phyloP scores from a whole-genome alignment of 2,113 vertebrate species.

The Clupea harengus region DNA sequence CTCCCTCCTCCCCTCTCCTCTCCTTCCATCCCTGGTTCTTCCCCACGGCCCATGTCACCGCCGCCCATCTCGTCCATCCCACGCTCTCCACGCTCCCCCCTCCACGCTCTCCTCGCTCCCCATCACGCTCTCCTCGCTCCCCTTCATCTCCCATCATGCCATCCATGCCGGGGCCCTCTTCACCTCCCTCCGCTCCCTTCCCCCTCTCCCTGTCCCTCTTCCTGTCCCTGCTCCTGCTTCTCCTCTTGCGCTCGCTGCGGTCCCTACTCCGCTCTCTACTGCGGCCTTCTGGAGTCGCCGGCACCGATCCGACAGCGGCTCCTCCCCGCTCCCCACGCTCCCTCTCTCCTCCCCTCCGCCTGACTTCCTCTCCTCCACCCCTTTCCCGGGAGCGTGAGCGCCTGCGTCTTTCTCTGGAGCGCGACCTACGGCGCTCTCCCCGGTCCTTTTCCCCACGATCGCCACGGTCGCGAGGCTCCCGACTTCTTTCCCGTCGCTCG shows the following conservation, averaged over 20 bases:
- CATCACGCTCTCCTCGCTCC: conserved; percentile 52
- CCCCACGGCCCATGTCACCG: conserved; percentile 54
- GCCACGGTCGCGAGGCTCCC: conserved; percentile 55
- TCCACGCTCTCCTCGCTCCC: conserved; percentile 53
- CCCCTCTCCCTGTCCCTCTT: conserved; percentile 76
- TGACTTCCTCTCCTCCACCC: conserved; percentile 51
- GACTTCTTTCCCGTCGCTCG: conserved; percentile 79
- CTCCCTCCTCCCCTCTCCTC: conserved; percentile 65
- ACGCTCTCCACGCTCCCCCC: conserved; percentile 56
- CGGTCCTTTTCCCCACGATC: conserved; percentile 64
- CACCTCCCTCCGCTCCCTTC: conserved; percentile 69
- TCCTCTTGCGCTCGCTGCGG: conserved; percentile 65
- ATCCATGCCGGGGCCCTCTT: conserved; percentile 55
- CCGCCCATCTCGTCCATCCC: conserved; percentile 36
- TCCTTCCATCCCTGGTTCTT: conserved; percentile 75
- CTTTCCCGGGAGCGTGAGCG: conserved; percentile 76
- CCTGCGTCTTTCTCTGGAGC: conserved; percentile 80
- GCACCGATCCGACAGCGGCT: neutral
- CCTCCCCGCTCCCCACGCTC: conserved; percentile 51
- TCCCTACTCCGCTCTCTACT: conserved; percentile 74
- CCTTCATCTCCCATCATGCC: conserved; percentile 51
- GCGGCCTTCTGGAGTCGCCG: conserved; percentile 53
- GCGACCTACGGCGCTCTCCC: conserved; percentile 73
- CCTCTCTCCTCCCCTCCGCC: conserved; percentile 64
- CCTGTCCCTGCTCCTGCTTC: conserved; percentile 71